phyloP scores from a whole-genome alignment of 35 echinoderm and acorn worm species.

The Lytechinus pictus region DNA sequence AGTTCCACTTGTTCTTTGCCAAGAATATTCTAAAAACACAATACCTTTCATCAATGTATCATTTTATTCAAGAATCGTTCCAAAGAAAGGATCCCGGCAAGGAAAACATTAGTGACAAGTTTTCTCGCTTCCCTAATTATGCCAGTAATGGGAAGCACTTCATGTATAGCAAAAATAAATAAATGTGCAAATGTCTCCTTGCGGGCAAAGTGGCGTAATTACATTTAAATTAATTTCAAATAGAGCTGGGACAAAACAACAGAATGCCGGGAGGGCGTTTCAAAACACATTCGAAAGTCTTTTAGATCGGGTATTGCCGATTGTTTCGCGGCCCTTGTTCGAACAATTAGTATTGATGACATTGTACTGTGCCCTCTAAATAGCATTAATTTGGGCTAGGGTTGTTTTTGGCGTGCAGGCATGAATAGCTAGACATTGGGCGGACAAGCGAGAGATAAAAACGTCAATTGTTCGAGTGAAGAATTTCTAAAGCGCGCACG shows the following conservation, averaged over 20 bases:
- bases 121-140: background rate
- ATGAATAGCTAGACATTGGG: background rate
- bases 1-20: too few species aligned
- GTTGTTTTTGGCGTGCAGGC: background rate
- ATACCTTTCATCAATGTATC: background rate
- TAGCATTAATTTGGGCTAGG: background rate
- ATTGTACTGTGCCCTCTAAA: background rate
- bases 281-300: slow-evolving; percentile 12
- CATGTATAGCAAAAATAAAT: background rate
- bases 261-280: background rate
- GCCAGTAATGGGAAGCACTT: background rate
- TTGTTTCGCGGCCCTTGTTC: background rate
- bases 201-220: background rate
- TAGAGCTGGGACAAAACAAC: background rate
- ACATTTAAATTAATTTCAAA: background rate
- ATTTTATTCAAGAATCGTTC: background rate
- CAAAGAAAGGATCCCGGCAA: background rate
- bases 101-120: background rate
- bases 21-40: background rate
- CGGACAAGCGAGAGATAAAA: background rate
- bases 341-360: background rate
- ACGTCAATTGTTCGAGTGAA: background rate
- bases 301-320: background rate
- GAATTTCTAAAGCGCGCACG: slow-evolving; percentile 16
- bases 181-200: background rate